These are phyloP conservation scores for Rattus rattus DNA, from an alignment of 2,113 vertebrate species.

Conservation along the genomic window DNA sequence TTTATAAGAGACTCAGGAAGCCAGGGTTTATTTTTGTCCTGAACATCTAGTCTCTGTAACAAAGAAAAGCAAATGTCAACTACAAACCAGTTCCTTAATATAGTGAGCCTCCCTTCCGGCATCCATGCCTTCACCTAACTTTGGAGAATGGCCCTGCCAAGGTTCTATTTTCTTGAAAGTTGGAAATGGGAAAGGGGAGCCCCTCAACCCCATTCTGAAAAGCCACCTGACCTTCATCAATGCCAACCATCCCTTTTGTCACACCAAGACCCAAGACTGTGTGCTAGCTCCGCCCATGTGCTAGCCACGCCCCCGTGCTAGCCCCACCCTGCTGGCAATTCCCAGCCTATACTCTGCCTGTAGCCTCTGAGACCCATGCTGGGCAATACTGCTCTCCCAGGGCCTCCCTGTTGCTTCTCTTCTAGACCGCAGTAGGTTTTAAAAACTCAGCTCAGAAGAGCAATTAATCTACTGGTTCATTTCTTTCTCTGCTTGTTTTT, in stretches of 20 bases:
- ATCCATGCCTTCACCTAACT: background rate
- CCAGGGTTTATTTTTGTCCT: background rate
- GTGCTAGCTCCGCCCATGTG: background rate
- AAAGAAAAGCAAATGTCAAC: background rate
- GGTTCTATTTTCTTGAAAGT: background rate
- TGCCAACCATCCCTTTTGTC: background rate
- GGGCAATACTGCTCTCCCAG: background rate
- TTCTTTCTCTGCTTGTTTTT: constrained; percentile 18
- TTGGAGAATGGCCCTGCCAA: background rate
- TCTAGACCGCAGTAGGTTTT: background rate
- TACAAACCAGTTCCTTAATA: background rate
- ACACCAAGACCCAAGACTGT: background rate
- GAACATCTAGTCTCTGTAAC: background rate
- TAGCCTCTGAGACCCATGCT: background rate
- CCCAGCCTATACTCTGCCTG: background rate
- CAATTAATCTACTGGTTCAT: background rate
- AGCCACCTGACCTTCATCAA: background rate
- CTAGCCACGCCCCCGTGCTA: too few species aligned
- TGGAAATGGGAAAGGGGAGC: background rate
- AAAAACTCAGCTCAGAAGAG: background rate
- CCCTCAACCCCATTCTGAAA: background rate
- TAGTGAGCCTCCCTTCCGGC: background rate
- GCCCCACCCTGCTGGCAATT: background rate
- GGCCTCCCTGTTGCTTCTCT: background rate
- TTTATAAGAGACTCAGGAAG: constrained; percentile 22